A percentile compares a stretch with the other conserved stretches of the same genome.
phyloP scores from a whole-genome alignment of 2,797 vertebrate genomes.

The Florisuga fusca region DNA sequence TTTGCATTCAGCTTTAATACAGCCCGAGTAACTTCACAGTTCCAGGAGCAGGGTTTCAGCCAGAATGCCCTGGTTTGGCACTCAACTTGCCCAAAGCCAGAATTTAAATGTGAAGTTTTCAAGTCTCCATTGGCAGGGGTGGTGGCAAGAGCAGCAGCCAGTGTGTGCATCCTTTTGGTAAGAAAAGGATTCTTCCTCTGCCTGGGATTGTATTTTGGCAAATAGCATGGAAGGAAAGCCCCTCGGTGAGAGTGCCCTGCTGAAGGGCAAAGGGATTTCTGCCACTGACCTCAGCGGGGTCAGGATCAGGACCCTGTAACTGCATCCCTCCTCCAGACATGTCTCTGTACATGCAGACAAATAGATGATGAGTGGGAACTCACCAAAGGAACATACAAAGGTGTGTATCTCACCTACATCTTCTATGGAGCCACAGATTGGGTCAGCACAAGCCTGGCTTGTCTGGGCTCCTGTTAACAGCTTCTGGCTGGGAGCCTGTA shows the following conservation, averaged over 20 bases:
- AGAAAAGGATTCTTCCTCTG: background rate
- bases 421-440: rapidly evolving
- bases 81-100: background rate
- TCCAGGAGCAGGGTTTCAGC: background rate
- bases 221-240: background rate
- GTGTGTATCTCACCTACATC: rapidly evolving
- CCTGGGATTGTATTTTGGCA: background rate
- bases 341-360: background rate
- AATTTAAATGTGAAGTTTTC: background rate
- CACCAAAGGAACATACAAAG: background rate
- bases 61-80: background rate
- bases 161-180: background rate
- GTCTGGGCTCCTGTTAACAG: background rate
- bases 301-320: background rate
- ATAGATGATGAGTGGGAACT: background rate
- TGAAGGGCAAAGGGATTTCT: background rate
- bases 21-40: background rate
- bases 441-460: background rate
- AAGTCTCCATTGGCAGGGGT: background rate
- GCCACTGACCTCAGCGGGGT: background rate
- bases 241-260: background rate
- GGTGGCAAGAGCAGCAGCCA: background rate
- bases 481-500: background rate
- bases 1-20: background rate
- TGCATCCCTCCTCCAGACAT: background rate